These are phyloP conservation scores for Semnornis frantzii DNA, from an alignment of 2,113 vertebrate species.

Conservation along the genomic window DNA sequence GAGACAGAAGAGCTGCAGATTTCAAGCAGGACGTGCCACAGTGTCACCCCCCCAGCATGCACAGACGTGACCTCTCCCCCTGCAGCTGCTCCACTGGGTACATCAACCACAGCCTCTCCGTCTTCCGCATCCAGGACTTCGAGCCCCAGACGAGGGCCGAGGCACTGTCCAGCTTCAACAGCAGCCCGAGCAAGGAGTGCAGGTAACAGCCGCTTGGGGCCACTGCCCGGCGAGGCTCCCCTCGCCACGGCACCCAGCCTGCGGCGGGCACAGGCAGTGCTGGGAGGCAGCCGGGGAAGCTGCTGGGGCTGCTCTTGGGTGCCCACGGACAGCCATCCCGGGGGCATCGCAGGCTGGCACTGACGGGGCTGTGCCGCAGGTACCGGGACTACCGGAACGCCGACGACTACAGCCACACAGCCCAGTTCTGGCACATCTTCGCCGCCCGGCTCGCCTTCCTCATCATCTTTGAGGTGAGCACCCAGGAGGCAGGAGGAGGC, in stretches of 20 bases:
- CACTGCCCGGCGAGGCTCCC: accelerated
- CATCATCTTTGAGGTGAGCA: conserved; percentile 87
- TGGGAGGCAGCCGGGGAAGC: not conserved
- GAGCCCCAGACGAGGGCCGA: not conserved
- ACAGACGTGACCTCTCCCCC: not conserved
- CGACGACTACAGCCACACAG: conserved; percentile 76
- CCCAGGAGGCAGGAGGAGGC: not conserved
- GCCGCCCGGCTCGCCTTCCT: conserved; percentile 90
- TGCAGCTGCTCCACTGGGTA: conserved; percentile 89
- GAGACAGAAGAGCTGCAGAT: not conserved
- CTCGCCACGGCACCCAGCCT: not conserved
- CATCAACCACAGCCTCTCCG: conserved; percentile 87
- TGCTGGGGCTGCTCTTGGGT: accelerated
- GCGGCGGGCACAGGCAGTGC: not conserved
- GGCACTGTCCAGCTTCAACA: not conserved
- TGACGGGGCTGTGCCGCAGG: conserved; percentile 35
- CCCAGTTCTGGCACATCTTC: conserved; percentile 89
- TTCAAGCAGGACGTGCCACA: not conserved
- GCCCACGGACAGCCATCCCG: accelerated
- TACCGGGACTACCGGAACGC: conserved; percentile 87
- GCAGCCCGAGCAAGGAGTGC: conserved; percentile 76
- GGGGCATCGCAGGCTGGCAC: not conserved
- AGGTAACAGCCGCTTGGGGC: conserved; percentile 71
- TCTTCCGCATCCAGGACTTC: conserved; percentile 79
- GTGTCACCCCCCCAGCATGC: not conserved